Percentiles rank a stretch among this genome's conserved stretches.
Evolutionary conservation across 37 sponge, comb jelly and placozoan genomes (phyloP).

Genomic region (Beroe forskalii): DNA sequence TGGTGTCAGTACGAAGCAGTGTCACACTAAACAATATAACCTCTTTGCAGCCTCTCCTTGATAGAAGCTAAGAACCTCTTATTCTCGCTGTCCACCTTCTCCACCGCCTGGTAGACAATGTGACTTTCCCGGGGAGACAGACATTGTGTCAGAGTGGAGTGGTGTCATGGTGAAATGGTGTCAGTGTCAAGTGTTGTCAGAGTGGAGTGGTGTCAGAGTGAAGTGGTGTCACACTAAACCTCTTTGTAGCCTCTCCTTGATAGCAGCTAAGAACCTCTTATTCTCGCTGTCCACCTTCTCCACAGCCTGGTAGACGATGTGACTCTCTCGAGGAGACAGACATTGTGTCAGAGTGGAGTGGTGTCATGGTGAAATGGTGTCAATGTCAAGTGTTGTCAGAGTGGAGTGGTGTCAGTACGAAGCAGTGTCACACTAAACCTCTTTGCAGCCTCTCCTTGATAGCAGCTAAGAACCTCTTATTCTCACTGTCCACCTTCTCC

Average conservation of each 20-base stretch:
- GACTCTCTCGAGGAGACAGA: neutral
- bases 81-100: constrained; percentile 3
- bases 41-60: neutral
- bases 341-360: neutral
- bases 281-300: constrained; percentile 3
- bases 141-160: neutral
- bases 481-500: neutral
- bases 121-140: neutral
- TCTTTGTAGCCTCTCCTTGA: neutral
- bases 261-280: neutral
- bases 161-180: no score
- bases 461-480: neutral
- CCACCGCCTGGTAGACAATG: constrained; percentile 5
- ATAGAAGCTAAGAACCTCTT: neutral
- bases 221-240: no score
- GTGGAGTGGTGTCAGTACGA: no score
- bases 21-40: no score
- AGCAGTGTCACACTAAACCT: no score
- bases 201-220: no score
- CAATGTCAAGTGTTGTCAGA: no score
- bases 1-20: no score
- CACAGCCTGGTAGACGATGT: neutral
- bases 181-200: no score
- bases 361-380: no score
- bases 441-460: neutral